Base-by-base conservation (phyloP, 1,140 invertebrate species). In the Belonocnema kinseyi region DNA sequence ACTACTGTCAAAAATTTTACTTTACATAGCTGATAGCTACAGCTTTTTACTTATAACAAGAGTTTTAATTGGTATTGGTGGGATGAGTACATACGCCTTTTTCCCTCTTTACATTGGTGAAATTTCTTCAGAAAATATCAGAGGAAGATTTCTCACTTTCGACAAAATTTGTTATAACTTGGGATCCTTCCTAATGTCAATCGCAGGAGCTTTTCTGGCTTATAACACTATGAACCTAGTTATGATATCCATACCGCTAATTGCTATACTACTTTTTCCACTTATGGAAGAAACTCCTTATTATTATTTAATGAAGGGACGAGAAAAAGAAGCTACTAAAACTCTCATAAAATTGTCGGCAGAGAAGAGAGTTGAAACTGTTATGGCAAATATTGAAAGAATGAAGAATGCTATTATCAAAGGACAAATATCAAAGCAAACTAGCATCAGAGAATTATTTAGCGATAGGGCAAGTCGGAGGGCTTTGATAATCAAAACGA, bases 311-410 rank as follows among this genome's bases (percentile, higher is more conserved):
- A 26, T 26, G 26, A 26, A 26, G 26, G 26, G 26, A 26, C 26
- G 26, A 26, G 26, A 26, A 26, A 1, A 26, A 26, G 26, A 26
- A 26, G 26, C 26, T 26, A 26, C 26, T 26, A 26, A 26, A 26
- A 26, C 26, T 26, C 26, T 26, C 1, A 26, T 26, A 3, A 26
- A 26, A 26, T 3, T 26, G 26, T 26, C 26, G 26, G 26, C 26
- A 26, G 26, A 26, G 26, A 3, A 26, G 26, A 26, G 26, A 26
- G 26, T 26, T 26, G 26, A 26, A 26, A 26, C 1, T 83, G 93
- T 95, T 11, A 90, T 92, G 75, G 92, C 93, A 66, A 94, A 95
- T 88, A 88, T 94, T 53, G 91, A 93, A 33, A 90, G 92, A 72
- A 94, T 95, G 90, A 92, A 92, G 53, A 91, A 91, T 51, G 91